These are phyloP conservation scores for Falco punctatus DNA, from an alignment of 2,113 vertebrate genomes.

Conservation along the genomic window DNA sequence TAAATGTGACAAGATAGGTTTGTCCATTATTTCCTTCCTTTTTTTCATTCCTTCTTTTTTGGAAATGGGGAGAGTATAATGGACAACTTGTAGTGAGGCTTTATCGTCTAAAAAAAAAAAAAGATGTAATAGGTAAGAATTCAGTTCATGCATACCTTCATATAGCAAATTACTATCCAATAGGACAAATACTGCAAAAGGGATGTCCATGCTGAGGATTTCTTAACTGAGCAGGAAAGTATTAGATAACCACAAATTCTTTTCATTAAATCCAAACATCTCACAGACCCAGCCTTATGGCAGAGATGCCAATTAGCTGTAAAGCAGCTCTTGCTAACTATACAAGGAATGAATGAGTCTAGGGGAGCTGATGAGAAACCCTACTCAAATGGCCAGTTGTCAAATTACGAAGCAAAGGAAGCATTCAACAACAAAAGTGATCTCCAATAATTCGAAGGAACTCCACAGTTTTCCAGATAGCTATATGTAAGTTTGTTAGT, in stretches of 20 bases:
- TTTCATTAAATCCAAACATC: neutral
- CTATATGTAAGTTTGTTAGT: neutral
- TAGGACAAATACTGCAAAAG: neutral
- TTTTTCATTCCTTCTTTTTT: neutral
- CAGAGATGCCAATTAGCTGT: neutral
- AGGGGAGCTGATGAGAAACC: neutral
- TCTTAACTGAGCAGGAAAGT: neutral
- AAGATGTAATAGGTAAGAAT: neutral
- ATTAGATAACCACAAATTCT: neutral
- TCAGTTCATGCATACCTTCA: neutral
- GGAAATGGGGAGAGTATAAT: neutral
- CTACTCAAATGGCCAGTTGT: neutral
- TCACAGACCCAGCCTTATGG: neutral
- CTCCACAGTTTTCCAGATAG: neutral
- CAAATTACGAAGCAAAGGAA: neutral
- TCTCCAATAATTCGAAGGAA: neutral
- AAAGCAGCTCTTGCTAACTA: neutral
- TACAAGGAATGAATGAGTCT: neutral
- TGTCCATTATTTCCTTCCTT: neutral
- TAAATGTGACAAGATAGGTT: neutral
- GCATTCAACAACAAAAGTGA: neutral
- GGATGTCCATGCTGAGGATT: neutral
- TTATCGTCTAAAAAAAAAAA: neutral
- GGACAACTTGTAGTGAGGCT: neutral
- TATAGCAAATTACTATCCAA: neutral